Evolutionary conservation across 2,113 vertebrate genomes (phyloP), one percentile per base, ranked within the genome.

Genomic region (Australoheros scitulus): DNA sequence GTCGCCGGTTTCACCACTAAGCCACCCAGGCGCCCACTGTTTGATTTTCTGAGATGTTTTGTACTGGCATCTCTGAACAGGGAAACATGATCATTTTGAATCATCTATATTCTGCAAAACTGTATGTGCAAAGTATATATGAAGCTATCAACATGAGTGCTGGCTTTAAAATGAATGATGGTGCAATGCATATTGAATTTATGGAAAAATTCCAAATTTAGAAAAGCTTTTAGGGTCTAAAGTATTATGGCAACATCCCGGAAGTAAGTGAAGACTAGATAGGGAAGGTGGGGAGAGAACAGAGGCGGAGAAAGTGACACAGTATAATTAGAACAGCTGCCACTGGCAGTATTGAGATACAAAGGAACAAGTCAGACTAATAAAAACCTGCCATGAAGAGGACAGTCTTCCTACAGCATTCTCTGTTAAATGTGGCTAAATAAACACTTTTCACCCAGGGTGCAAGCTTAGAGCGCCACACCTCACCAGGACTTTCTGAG

Each of bases 311-410:
- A 83, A 81, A 79, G 65, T 74, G 57, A 80, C 70, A 63, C 20
- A 11, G 61, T 70, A 77, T 86, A 89, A 92, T 93, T 87, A 91
- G 64, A 77, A 18, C 52, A 6, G 5, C 81, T 3, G 59, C 86
- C 77, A 58, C 7, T 11, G 6, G 61, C 61, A 7, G 26, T 22
- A 20, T 20, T 47, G 61, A 78, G 61, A 74, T 4, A 61, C 78
- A 64, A 74, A 79, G 57, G 59, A 34, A 64, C 8, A 80, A 81
- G 61, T 84, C 76, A 70, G 52, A 41, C 77, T 87, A 91, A 92
- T 91, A 84, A 82, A 85, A 63, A 52, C 79, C 81, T 92, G 92
- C 77, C 88, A 83, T 17, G 70, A 84, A 61, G 74, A 83, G 79
- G 72, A 55, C 80, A 34, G 4, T 43, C 63, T 61, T 76, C 50